phyloP scores from a whole-genome alignment of 2,113 vertebrate species.

The Ptilonorhynchus violaceus region DNA sequence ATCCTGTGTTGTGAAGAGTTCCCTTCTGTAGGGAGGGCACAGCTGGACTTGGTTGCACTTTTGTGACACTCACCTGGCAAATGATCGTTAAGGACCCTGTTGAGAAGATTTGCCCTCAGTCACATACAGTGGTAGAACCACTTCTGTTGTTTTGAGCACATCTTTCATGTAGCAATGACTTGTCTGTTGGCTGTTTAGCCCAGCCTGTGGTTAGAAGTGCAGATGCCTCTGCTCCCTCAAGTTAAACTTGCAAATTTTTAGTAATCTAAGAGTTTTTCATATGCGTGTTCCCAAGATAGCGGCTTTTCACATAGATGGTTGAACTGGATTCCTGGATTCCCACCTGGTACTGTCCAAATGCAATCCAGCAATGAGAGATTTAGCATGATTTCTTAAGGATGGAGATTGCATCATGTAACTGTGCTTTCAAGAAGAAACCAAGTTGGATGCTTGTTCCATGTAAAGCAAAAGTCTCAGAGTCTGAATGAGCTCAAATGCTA shows the following conservation, averaged over 20 bases:
- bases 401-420: background rate
- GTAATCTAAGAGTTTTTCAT: background rate
- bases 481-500: background rate
- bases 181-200: background rate
- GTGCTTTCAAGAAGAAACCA: background rate
- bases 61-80: background rate
- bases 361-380: background rate
- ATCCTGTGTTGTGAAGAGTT: background rate
- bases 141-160: background rate
- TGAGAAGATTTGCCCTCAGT: background rate
- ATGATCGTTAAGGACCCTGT: background rate
- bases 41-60: background rate
- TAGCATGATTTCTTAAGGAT: background rate
- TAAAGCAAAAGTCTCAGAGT: background rate
- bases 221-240: background rate
- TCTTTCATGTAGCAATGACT: background rate
- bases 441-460: background rate
- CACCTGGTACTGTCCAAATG: background rate
- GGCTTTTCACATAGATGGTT: background rate
- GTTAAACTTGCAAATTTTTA: background rate
- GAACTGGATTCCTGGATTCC: background rate
- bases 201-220: background rate
- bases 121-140: accelerated
- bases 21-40: background rate
- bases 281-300: background rate